phyloP scores from a whole-genome alignment of 2,113 vertebrate genomes.

The Gallinago jamesoni region DNA sequence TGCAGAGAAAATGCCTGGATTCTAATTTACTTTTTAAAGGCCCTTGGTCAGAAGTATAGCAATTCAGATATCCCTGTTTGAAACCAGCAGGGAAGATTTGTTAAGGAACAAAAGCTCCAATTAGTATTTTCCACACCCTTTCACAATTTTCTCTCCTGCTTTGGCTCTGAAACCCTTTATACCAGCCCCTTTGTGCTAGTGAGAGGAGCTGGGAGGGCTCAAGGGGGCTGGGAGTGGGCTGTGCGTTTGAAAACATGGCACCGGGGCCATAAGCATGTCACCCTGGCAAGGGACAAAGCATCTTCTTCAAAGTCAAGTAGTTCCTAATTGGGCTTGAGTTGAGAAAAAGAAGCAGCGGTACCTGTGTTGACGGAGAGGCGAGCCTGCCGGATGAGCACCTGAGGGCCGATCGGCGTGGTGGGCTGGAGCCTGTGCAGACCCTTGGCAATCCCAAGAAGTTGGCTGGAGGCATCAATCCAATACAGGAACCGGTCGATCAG shows the following conservation, averaged over 20 bases:
- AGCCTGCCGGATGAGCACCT: conserved; percentile 91
- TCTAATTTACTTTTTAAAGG: conserved; percentile 74
- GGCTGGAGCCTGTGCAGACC: conserved; percentile 81
- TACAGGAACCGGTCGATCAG: conserved; percentile 90
- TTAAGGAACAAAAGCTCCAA: conserved; percentile 82
- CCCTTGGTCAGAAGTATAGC: conserved; percentile 74
- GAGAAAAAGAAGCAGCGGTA: conserved; percentile 14
- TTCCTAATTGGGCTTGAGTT: background rate
- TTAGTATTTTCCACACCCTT: conserved; percentile 86
- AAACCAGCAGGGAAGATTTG: conserved; percentile 81
- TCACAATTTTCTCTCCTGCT: conserved; percentile 79
- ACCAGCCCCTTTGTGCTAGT: conserved; percentile 72
- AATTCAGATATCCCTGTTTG: conserved; percentile 77
- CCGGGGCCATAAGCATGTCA: background rate
- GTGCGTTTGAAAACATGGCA: conserved; percentile 33
- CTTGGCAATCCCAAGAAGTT: conserved; percentile 82
- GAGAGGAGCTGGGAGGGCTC: conserved; percentile 57
- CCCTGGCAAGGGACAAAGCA: background rate
- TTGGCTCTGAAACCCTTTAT: conserved; percentile 75
- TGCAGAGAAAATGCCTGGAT: conserved; percentile 63
- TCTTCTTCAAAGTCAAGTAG: conserved; percentile 46
- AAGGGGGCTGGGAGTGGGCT: background rate
- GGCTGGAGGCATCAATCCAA: conserved; percentile 83
- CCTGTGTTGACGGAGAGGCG: conserved; percentile 86
- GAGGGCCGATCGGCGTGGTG: conserved; percentile 82